These are phyloP conservation scores for Andrena minutula DNA, from an alignment of 2,888 invertebrate genomes.

Conservation along the genomic window DNA sequence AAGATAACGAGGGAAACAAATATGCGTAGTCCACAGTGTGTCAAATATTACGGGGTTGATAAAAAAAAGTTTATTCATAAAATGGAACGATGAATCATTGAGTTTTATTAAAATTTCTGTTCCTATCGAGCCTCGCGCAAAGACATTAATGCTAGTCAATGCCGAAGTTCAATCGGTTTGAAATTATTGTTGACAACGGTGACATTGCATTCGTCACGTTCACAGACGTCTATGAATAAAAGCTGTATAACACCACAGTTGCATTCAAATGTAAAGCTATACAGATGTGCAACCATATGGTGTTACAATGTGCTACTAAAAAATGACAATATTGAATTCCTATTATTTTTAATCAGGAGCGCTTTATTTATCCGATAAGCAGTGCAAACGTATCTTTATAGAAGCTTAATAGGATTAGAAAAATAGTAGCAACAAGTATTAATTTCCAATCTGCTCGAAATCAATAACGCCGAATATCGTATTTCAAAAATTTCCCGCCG, in stretches of 20 bases:
- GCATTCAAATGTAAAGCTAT: not conserved
- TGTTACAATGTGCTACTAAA: no score
- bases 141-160: not conserved
- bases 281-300: no score
- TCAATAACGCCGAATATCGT: not conserved
- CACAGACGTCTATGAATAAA: not conserved
- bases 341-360: no score
- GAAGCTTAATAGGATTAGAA: no score
- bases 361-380: no score
- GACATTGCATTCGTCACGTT: not conserved
- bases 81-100: not conserved
- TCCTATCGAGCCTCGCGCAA: not conserved
- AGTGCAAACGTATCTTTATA: no score
- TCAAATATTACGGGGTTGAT: not conserved
- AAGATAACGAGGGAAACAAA: not conserved
- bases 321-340: no score
- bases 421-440: no score
- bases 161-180: not conserved
- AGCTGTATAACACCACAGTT: not conserved
- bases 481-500: not conserved
- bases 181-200: slow-evolving; percentile 10
- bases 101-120: no score
- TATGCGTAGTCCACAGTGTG: not conserved
- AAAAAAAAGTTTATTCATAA: not conserved
- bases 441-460: not conserved